Conservation (phyloP, 2,797 vertebrate species). For the Amphiprion clarkii region DNA sequence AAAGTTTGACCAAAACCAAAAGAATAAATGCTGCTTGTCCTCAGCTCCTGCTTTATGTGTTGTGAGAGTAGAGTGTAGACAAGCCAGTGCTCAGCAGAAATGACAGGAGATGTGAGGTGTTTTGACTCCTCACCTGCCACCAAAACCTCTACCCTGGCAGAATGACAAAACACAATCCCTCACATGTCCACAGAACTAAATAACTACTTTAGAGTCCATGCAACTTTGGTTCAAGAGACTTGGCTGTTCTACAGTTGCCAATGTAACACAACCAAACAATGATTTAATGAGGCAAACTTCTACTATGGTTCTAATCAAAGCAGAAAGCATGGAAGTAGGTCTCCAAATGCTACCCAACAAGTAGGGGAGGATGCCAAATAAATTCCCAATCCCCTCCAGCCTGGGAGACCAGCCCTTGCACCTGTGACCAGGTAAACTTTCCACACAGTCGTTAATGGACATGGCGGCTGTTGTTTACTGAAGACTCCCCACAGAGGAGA, state of each 20-base stretch:
- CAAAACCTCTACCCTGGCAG: constrained; percentile 21
- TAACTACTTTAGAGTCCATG: background rate
- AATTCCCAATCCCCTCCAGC: constrained; percentile 20
- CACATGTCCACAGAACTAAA: constrained; percentile 11
- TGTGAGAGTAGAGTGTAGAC: background rate
- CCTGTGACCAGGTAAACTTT: constrained; percentile 72
- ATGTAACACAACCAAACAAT: background rate
- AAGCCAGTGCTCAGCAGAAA: background rate
- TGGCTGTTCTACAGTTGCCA: background rate
- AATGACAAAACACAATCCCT: constrained; percentile 46
- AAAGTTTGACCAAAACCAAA: background rate
- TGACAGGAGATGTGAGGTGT: constrained; percentile 34
- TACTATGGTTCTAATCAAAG: background rate
- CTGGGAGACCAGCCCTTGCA: constrained; percentile 55
- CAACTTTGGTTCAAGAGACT: background rate
- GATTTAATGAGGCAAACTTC: background rate
- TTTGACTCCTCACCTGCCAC: constrained; percentile 46
- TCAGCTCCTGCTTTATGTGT: background rate
- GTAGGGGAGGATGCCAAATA: background rate
- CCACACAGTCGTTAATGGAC: constrained; percentile 58
- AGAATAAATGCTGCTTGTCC: background rate
- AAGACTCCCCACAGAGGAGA: constrained; percentile 77
- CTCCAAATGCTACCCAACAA: background rate
- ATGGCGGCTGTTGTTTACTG: constrained; percentile 72
- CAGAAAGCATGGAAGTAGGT: background rate